Base-by-base conservation (phyloP, 2,113 vertebrate genomes). In the Columba janthina region DNA sequence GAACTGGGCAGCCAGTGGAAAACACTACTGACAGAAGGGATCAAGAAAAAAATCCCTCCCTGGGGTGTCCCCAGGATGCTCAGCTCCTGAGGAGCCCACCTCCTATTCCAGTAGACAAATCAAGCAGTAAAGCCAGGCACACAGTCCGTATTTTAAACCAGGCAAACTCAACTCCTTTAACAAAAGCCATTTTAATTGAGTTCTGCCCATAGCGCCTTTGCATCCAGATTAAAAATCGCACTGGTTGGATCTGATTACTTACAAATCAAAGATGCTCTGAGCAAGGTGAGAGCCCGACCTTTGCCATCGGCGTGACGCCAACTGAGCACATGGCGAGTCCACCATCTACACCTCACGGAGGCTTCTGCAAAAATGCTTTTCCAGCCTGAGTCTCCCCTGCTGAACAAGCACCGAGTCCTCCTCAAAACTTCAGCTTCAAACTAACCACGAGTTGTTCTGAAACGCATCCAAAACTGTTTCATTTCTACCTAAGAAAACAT, bases 211-310 rank as follows among this genome's bases (percentile, higher is more conserved):
- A 20, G 24, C 21, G 2, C 44, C 64, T 81, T 60, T 48, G 16
- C 48, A n/a, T 32, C 57, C 44, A 24, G 20, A 38, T 46, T 53
- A 53, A 31, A 46, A 40, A 36, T 9, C 3, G n/a, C 25, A 22
- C 44, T 25, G 32, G 34, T 2, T n/a, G 58, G 65, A 36, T 29
- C 5, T 20, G 36, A 71, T 2, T 26, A 7, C 28, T 44, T 2
- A 17, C 53, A 67, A 64, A 38, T 3, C 65, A 53, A 13, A 73
- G 70, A 29, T 9, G 29, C 48, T 42, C 19, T 0, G 0, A 54
- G 38, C 0, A 1, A 60, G 28, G 61, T 0, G 2, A 15, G 15
- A 90, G 16, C 38, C 31, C 1, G 0, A 31, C 7, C 29, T n/a
- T 11, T 44, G 31, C 48, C 60, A 21, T 12, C 2, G 4, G 5